Percentiles rank a stretch among this genome's conserved stretches.
These are phyloP conservation scores for Oscheius sp. DNA, from an alignment of 2,888 invertebrate species.

Conservation along the genomic window DNA sequence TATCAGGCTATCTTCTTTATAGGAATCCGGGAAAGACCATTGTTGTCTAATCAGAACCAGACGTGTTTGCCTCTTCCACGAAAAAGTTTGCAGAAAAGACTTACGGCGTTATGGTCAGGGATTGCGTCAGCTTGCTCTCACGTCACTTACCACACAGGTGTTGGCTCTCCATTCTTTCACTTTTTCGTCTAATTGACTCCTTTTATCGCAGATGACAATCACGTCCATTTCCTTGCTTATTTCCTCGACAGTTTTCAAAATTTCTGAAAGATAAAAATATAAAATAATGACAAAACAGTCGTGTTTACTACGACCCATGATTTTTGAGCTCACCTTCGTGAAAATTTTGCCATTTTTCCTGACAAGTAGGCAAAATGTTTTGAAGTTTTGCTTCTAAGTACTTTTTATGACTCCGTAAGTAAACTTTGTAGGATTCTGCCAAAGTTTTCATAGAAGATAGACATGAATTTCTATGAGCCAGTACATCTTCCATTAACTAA, in stretches of 20 bases:
- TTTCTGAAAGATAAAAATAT: slow-evolving; percentile 11
- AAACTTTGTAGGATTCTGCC: slow-evolving; percentile 37
- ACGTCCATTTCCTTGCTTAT: slow-evolving; percentile 13
- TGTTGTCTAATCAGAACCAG: no score
- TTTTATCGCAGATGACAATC: slow-evolving; percentile 2
- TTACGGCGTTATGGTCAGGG: slow-evolving; percentile 22
- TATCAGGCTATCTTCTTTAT: not conserved
- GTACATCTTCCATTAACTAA: slow-evolving; percentile 43
- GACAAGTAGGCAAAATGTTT: slow-evolving; percentile 5
- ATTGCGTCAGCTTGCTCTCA: slow-evolving; percentile 28
- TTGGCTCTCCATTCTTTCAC: slow-evolving; percentile 9
- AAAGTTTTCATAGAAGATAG: slow-evolving; percentile 44
- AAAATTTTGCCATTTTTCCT: slow-evolving; percentile 13
- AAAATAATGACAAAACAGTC: slow-evolving; percentile 3
- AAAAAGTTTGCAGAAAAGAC: not conserved
- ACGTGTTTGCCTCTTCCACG: not conserved
- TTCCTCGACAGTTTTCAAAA: not conserved
- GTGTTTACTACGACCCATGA: not conserved
- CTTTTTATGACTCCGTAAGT: slow-evolving; percentile 24
- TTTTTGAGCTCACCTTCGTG: not conserved
- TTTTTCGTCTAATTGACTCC: not conserved
- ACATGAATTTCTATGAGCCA: slow-evolving; percentile 21
- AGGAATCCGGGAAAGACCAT: no score
- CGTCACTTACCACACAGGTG: slow-evolving; percentile 28
- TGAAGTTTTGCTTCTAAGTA: slow-evolving; percentile 6